phyloP scores from a whole-genome alignment of 2,888 invertebrate species.

The Masnerella sp. region DNA sequence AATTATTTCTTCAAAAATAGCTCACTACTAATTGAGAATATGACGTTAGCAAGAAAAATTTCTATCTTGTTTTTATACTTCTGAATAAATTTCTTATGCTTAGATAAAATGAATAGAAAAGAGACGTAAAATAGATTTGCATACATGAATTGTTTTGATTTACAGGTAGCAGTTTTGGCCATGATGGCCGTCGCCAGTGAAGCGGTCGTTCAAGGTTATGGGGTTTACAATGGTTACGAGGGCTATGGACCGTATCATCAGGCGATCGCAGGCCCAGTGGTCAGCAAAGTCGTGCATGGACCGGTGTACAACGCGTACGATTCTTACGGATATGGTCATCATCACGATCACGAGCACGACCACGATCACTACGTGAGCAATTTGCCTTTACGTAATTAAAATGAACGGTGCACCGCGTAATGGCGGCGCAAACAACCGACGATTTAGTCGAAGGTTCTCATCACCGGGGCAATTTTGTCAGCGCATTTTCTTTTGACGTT shows the following conservation, averaged over 20 bases:
- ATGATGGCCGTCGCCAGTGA: slow-evolving; percentile 59
- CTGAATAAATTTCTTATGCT: too few relatives aligned
- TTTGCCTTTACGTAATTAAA: slow-evolving; percentile 43
- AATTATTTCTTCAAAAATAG: too few relatives aligned
- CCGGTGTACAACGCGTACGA: slow-evolving; percentile 56
- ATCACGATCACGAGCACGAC: slow-evolving; percentile 48
- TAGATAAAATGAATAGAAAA: too few relatives aligned
- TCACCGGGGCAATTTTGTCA: slow-evolving; percentile 18
- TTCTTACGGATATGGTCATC: slow-evolving; percentile 56
- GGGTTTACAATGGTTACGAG: slow-evolving; percentile 49
- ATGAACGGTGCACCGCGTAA: slow-evolving; percentile 26
- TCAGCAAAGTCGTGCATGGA: slow-evolving; percentile 61
- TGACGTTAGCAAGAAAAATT: too few relatives aligned
- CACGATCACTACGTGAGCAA: slow-evolving; percentile 67
- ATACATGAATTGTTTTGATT: slow-evolving; percentile 13
- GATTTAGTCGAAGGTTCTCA: slow-evolving; percentile 29
- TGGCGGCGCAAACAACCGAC: slow-evolving; percentile 11
- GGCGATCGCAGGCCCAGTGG: slow-evolving; percentile 54
- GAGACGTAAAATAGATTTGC: too few relatives aligned
- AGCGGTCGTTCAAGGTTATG: slow-evolving; percentile 64
- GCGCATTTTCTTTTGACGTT: slow-evolving; percentile 9
- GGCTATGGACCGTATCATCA: slow-evolving; percentile 60
- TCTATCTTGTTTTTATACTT: too few relatives aligned
- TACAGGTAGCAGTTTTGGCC: slow-evolving; percentile 57
- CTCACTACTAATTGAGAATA: too few relatives aligned